Evolutionary conservation across 2,888 invertebrate species (phyloP), one percentile per base, ranked within the genome.

Genomic region (Allophyes oxyacanthae): DNA sequence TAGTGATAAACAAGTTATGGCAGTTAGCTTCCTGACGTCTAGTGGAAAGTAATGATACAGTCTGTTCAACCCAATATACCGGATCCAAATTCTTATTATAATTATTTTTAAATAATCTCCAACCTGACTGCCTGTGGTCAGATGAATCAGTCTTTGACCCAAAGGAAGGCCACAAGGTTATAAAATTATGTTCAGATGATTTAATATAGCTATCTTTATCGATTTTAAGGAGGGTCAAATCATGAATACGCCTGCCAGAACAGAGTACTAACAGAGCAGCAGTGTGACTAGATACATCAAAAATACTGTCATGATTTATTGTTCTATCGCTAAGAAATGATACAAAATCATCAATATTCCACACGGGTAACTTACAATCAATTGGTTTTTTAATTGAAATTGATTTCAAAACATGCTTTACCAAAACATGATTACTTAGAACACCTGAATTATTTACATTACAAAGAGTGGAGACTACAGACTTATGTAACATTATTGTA

Each of bases 401-500:
- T 0, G 40, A 41, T 5, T 51, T 51, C 3, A 51, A 8, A 7
- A 51, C 8, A 10, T 51, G 51, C 5, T 42, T 51, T 26, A 51
- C 42, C 11, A 50, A 15, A 3, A 10, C 9, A 28, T 50, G 34
- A 2, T 13, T 8, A 50, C 42, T 42, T 34, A 42, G 2, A 1
- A 0, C 7, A 1, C 34, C 28, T 0, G 38, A 6, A 9, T 0
- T 2, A 0, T 56, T 30, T 10, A 32, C 8, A 14, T 60, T 56
- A 41, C 65, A 68, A 0, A 68, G 11, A 0, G 64, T 64, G 7
- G 64, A 48, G 0, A 72, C 36, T 8, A 62, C 68, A 11, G 65
- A 72, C 36, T 72, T 72, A 9, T 72, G 56, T 3, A 72, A 7
- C 0, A 66, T 5, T 11, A 66, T 66, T 0, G 68, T 63, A 28